A percentile compares a stretch with the other conserved stretches of the same genome.
Evolutionary conservation across 2,797 vertebrate species (phyloP).

Genomic region (Rallus crepitans): DNA sequence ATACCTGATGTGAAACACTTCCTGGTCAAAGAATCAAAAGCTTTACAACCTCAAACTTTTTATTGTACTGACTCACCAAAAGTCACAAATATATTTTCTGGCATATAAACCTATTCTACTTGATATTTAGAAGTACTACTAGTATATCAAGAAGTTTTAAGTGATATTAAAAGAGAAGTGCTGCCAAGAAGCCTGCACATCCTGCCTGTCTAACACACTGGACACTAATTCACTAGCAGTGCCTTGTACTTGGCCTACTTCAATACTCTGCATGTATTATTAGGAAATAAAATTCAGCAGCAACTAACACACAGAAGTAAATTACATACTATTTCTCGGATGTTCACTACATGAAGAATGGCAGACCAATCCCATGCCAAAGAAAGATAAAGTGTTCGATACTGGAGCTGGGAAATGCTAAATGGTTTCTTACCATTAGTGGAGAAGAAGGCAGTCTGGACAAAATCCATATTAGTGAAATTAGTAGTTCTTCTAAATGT

Average conservation of each 20-base stretch:
- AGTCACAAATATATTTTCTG: not conserved
- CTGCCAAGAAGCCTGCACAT: not conserved
- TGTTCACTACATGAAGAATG: not conserved
- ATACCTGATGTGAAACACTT: not conserved
- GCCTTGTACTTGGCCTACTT: not conserved
- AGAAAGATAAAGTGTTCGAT: not conserved
- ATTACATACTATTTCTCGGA: not conserved
- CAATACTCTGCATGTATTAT: not conserved
- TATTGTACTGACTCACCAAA: not conserved
- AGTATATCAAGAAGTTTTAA: not conserved
- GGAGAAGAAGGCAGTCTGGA: not conserved
- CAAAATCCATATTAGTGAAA: not conserved
- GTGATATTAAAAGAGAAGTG: not conserved
- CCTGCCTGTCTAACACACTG: not conserved
- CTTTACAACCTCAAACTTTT: not conserved
- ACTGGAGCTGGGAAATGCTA: not conserved
- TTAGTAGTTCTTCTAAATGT: not conserved
- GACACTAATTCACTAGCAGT: not conserved
- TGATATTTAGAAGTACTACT: not conserved
- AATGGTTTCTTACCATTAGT: not conserved
- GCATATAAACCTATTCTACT: not conserved
- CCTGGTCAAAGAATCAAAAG: not conserved
- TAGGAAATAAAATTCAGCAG: not conserved
- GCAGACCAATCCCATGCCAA: not conserved
- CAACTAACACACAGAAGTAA: not conserved